These are phyloP conservation scores for Glyphotaelius pellucidus DNA, from an alignment of 2,888 invertebrate genomes.

Conservation along the genomic window DNA sequence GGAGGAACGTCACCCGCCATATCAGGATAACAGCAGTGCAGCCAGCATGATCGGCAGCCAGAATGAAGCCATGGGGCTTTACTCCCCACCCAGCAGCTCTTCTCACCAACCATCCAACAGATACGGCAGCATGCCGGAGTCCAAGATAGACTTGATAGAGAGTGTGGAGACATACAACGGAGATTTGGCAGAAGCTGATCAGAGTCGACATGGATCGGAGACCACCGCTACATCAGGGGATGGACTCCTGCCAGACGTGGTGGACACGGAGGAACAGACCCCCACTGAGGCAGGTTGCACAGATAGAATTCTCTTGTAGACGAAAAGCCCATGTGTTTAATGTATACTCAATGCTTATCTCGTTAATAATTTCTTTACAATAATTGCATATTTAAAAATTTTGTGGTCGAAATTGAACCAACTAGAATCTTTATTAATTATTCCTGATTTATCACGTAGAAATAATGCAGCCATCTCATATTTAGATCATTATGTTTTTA, in stretches of 20 bases:
- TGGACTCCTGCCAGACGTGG: constrained; percentile 73
- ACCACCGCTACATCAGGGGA: constrained; percentile 60
- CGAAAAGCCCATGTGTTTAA: background rate
- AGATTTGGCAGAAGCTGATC: constrained; percentile 89
- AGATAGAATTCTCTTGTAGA: background rate
- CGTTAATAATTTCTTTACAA: background rate
- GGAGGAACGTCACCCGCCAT: background rate
- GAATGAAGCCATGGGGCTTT: constrained; percentile 42
- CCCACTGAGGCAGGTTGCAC: constrained; percentile 76
- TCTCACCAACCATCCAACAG: constrained; percentile 16
- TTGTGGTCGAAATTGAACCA: background rate
- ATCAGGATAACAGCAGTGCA: constrained; percentile 22
- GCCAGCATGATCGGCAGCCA: constrained; percentile 5
- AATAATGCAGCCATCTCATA: background rate
- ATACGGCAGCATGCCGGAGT: constrained; percentile 68
- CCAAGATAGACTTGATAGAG: constrained; percentile 74
- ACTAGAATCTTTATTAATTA: background rate
- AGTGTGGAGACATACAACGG: constrained; percentile 81
- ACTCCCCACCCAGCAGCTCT: background rate
- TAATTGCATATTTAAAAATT: background rate
- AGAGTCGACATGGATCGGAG: constrained; percentile 77
- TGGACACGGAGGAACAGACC: constrained; percentile 76
- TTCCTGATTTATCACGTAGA: background rate
- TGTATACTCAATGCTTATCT: background rate
- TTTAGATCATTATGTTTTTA: background rate